phyloP scores from a whole-genome alignment of 2,888 invertebrate genomes.

The Agrenia bidenticulata region DNA sequence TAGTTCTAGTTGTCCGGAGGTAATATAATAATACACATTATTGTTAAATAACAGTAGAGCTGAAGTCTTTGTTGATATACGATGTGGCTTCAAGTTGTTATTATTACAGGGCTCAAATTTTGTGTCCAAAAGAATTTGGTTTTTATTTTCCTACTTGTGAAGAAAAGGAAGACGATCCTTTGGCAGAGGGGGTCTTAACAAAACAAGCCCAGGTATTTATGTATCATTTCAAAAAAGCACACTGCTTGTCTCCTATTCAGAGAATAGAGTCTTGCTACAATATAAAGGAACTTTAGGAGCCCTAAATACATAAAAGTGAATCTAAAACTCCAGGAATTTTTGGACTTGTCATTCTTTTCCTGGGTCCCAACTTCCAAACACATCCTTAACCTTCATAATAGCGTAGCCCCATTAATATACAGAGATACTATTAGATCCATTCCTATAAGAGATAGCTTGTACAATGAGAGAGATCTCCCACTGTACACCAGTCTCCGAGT shows the following conservation, averaged over 20 bases:
- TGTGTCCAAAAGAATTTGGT: constrained; percentile 17
- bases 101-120: constrained; percentile 17
- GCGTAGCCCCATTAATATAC: too few relatives aligned
- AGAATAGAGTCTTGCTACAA: neutral
- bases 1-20: too few relatives aligned
- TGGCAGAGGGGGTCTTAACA: constrained; percentile 22
- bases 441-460: too few relatives aligned
- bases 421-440: too few relatives aligned
- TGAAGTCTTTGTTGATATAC: constrained; percentile 20
- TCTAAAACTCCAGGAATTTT: constrained; percentile 17
- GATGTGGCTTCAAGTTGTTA: constrained; percentile 20
- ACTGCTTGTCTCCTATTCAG: constrained; percentile 1
- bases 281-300: constrained; percentile 9
- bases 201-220: constrained; percentile 23
- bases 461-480: too few relatives aligned
- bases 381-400: too few relatives aligned
- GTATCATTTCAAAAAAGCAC: constrained; percentile 16
- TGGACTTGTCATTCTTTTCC: constrained; percentile 2
- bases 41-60: constrained; percentile 6
- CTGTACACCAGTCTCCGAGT: too few relatives aligned
- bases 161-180: constrained; percentile 17
- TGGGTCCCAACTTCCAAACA: too few relatives aligned
- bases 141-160: neutral
- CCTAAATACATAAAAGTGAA: constrained; percentile 10
- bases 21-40: neutral